Base-by-base conservation (phyloP, 2,888 invertebrate species). In the Xylota sylvarum region DNA sequence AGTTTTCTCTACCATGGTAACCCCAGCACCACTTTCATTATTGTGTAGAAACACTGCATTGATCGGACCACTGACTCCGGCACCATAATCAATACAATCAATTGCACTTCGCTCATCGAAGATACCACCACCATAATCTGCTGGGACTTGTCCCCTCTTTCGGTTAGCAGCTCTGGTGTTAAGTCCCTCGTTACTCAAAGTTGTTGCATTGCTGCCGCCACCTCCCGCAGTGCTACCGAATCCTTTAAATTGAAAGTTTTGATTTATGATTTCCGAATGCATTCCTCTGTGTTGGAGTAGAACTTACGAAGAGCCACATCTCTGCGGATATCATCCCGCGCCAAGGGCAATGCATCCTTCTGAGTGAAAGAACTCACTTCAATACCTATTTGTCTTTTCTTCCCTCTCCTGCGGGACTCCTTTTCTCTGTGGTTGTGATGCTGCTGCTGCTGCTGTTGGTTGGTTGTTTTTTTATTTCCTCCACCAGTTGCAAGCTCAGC, bases 171-270 rank as follows among this genome's bases (percentile, higher is more conserved):
- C 56, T 72, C 46, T 73, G 62, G 46, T 77, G 65, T 76, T 70
- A 32, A 65, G 35, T 43, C 50, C 43, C 35, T 72, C 62, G 6
- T 73, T 85, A n/a, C 32, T 40, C 72, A 72, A 76, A 77, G 76
- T 88, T 77, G 70, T 73, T 85, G 80, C 87, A 80, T 77, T 77
- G 35, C 52, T 62, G 43, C 55, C 19, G 32, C 58, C 55, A 40
- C 56, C 32, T 30, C 37, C 55, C 17, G 12, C 43, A 9, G 7
- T 48, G 14, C 12, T 50, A 40, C 55, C 27, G 55, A 69, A 50
- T 83, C 84, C 86, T 83, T n/a, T 81, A 74, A 78, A 88, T 88
- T 88, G 87, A 89, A 89, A 89, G 88, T 88, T 89, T 89, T 89
- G 89, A 89, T 89, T 89, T 89, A 89, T 88, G 88, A 77, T 86